A percentile compares a stretch with the other conserved stretches of the same genome.
Conservation (phyloP, 1,140 invertebrate species). For the Panagrolaimus sp. region DNA sequence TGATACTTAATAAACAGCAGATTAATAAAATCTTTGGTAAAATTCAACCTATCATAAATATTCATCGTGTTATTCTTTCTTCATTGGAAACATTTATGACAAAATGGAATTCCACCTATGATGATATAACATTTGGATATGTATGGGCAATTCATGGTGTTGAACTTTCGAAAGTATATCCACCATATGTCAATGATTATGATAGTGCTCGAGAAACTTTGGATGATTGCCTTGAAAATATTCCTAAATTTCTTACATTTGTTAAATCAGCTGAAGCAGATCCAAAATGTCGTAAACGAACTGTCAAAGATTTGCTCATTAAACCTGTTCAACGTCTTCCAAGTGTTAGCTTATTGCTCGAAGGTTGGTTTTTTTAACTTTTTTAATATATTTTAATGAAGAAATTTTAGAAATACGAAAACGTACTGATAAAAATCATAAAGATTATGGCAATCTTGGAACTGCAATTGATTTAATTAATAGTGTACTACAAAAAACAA, state of each 20-base stretch:
- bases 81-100: background rate
- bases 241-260: slow-evolving; percentile 31
- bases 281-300: slow-evolving; percentile 28
- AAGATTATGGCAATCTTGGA: slow-evolving; percentile 19
- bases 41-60: slow-evolving; percentile 26
- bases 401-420: slow-evolving; percentile 29
- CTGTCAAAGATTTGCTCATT: slow-evolving; percentile 31
- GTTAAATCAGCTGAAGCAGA: slow-evolving; percentile 21
- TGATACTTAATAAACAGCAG: background rate
- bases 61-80: slow-evolving; percentile 21
- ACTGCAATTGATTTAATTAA: slow-evolving; percentile 22
- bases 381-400: background rate
- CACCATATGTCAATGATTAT: slow-evolving; percentile 35
- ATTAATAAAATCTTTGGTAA: slow-evolving; percentile 26
- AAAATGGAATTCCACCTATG: slow-evolving; percentile 16
- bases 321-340: slow-evolving; percentile 35
- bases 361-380: slow-evolving; percentile 23
- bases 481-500: slow-evolving; percentile 30
- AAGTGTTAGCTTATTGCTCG: slow-evolving; percentile 34
- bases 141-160: slow-evolving; percentile 25
- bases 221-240: slow-evolving; percentile 20
- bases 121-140: slow-evolving; percentile 19
- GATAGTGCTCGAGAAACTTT: slow-evolving; percentile 20
- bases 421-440: slow-evolving; percentile 31
- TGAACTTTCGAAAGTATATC: slow-evolving; percentile 24